These are phyloP conservation scores for Sussaba pulchella DNA, from an alignment of 2,888 invertebrate species.

Conservation along the genomic window DNA sequence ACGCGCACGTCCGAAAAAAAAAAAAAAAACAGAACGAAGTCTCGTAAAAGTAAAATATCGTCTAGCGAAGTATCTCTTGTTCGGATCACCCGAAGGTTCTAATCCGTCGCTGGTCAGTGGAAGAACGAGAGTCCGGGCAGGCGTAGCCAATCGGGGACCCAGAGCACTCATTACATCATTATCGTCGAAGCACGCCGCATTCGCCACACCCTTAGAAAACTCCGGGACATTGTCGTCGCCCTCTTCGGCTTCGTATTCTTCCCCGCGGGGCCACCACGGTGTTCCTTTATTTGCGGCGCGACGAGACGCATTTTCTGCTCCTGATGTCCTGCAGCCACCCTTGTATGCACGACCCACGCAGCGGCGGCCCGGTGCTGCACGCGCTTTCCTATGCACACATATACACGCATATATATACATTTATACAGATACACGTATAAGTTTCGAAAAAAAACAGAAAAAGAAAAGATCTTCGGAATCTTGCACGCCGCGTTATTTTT, in stretches of 20 bases:
- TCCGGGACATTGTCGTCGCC: slow-evolving; percentile 66
- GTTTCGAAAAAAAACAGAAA: slow-evolving; percentile 17
- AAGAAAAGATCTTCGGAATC: slow-evolving; percentile 36
- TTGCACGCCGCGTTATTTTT: slow-evolving; percentile 62
- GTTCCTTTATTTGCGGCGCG: slow-evolving; percentile 53
- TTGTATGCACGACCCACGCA: slow-evolving; percentile 29
- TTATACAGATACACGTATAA: neutral
- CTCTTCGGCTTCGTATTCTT: slow-evolving; percentile 57
- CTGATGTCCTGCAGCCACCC: slow-evolving; percentile 46
- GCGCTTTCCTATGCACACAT: slow-evolving; percentile 19
- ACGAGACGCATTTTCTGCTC: slow-evolving; percentile 62
- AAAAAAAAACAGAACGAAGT: neutral
- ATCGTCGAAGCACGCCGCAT: slow-evolving; percentile 76
- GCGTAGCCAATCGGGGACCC: slow-evolving; percentile 76
- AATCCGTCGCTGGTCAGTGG: slow-evolving; percentile 52
- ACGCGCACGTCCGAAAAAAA: no score
- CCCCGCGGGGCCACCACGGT: slow-evolving; percentile 52
- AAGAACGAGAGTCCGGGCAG: slow-evolving; percentile 66
- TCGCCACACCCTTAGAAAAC: slow-evolving; percentile 72
- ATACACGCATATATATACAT: slow-evolving; percentile 1
- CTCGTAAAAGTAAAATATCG: neutral
- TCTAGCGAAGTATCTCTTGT: slow-evolving; percentile 5
- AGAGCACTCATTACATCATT: slow-evolving; percentile 80
- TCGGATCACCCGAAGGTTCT: slow-evolving; percentile 39
- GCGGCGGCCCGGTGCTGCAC: slow-evolving; percentile 67